Evolutionary conservation across 1,140 invertebrate genomes (phyloP), one percentile per base, ranked within the genome.

Genomic region (Halictus rubicundus): DNA sequence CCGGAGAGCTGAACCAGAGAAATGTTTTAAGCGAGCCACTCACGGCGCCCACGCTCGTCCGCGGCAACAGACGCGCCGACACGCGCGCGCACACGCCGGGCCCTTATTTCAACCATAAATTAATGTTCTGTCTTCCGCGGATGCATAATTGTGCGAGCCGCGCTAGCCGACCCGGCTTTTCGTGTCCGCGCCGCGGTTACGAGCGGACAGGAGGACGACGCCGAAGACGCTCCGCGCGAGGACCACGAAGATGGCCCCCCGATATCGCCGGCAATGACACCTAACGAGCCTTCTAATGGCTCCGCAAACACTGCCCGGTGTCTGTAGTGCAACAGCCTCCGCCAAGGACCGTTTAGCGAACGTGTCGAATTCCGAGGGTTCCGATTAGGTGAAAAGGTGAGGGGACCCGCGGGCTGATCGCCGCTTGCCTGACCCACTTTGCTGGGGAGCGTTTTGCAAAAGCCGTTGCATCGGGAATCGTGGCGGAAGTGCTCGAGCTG

Each of bases 41-140:
- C 88, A 82, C 82, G 84, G 89, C 90, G 89, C 89, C 90, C 90
- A 92, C 90, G 89, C 89, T 90, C 86, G 83, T 88, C 85, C 88
- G 87, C 85, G 86, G 83, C 89, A 91, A 91, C 91, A 89, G 90
- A 92, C 89, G 89, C 88, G 91, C 91, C 90, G 90, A 92, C 91
- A 91, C 90, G 91, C 91, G 91, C 91, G 91, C 89, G 89, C 90
- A 89, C 90, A 89, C 88, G 88, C 91, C 87, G 89, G 89, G 85
- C 90, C 91, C 91, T 91, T 91, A 91, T 91, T 92, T 91, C 88
- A 90, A 85, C 89, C 86, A 92, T 92, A 92, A 92, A 92, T 92
- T 91, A 92, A 92, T 92, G 91, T 90, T 90, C 87, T 88, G 90
- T 92, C 91, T 90, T 90, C 89, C 83, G 88, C 86, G 89, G 89